Evolutionary conservation across 2,113 vertebrate genomes (phyloP), one percentile per base, ranked within the genome.

Genomic region (Ictalurus punctatus): DNA sequence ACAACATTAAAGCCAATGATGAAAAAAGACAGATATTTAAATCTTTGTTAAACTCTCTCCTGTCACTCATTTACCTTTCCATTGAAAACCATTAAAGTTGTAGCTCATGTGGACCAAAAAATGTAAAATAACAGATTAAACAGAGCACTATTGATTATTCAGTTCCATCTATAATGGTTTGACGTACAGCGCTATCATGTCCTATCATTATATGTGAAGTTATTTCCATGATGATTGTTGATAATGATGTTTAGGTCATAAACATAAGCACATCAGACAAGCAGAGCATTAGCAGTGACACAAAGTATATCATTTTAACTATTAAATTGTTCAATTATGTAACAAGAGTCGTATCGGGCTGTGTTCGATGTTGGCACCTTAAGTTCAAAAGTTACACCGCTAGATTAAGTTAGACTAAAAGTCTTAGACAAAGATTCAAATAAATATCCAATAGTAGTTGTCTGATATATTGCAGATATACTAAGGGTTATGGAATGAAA

Each of bases 1-100:
- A 81, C 52, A 81, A 4, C n/a, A 81, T 19, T 56, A 56, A 81
- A 81, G 54, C 54, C n/a, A 81, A 58, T 58, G n/a, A 58, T 79
- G 27, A 30, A 21, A 58, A 34, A 58, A 34, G 17, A 48, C 44
- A 8, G 79, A 58, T 81, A 82, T 82, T 58, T 58, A 34, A 21
- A 82, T 10, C 17, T 23, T 74, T 74, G 10, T 78, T 48, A 78
- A 58, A 82, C 3, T 30, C 27, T 34, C 52, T 56, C 73, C 40
- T 76, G 73, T 76, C 16, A n/a, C 30, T 80, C 25, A 80, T 80
- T 30, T 27, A 27, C 44, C 6, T 78, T 48, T 9, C 74, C 74
- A 78, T 3, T 48, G 74, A 78, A 23, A 44, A n/a, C 23, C 74
- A 78, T 78, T 54, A 79, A 1, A 14, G 52, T 3, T 58, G 27